Evolutionary conservation across 2,113 vertebrate species (phyloP).

Genomic region (Stegastes partitus): DNA sequence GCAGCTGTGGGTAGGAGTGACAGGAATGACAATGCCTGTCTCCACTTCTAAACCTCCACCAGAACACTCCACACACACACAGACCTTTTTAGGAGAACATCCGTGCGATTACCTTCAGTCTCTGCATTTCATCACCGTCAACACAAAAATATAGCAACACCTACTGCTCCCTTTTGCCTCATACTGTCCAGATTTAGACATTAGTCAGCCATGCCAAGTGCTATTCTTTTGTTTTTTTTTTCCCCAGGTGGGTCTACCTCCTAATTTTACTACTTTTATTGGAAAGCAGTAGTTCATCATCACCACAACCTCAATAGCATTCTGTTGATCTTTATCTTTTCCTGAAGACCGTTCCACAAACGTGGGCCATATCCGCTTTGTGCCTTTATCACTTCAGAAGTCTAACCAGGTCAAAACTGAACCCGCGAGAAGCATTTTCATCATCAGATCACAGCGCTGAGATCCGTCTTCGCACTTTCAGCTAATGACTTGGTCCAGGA

Average conservation of each 20-base stretch:
- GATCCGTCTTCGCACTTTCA: background rate
- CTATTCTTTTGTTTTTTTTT: background rate
- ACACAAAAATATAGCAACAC: constrained; percentile 9
- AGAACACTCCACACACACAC: constrained; percentile 19
- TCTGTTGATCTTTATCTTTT: background rate
- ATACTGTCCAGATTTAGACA: background rate
- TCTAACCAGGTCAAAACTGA: background rate
- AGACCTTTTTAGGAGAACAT: constrained; percentile 25
- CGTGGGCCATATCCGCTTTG: background rate
- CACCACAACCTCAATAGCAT: background rate
- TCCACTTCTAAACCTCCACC: constrained; percentile 30
- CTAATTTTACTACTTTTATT: background rate
- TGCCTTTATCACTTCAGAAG: background rate
- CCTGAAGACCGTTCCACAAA: background rate
- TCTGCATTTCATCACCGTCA: constrained; percentile 1
- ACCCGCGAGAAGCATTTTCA: background rate
- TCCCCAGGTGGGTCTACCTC: background rate
- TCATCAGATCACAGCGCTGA: background rate
- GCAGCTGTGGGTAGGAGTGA: constrained; percentile 36
- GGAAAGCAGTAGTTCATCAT: background rate
- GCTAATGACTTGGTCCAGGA: background rate
- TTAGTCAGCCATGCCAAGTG: background rate
- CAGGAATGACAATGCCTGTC: constrained; percentile 35
- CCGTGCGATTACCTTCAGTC: constrained; percentile 30
- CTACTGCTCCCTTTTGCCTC: background rate